Percentiles rank a stretch among this genome's conserved stretches.
Evolutionary conservation across 2,888 invertebrate species (phyloP).

Genomic region (Gari tellinella): DNA sequence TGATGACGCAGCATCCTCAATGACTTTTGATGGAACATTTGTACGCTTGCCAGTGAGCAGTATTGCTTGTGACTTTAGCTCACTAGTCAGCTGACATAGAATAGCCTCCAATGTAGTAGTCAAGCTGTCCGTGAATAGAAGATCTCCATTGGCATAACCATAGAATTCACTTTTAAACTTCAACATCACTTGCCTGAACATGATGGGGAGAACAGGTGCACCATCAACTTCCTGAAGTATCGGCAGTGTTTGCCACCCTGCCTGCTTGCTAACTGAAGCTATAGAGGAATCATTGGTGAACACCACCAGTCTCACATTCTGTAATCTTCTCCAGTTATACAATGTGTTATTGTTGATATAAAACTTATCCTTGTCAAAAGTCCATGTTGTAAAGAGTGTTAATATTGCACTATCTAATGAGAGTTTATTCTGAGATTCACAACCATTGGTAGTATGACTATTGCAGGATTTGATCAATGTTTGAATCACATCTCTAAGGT

Average conservation of each 20-base stretch:
- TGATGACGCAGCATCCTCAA: constrained; percentile 11
- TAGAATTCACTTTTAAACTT: constrained; percentile 47
- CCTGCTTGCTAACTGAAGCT: constrained; percentile 31
- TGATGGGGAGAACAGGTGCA: constrained; percentile 41
- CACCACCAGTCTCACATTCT: constrained; percentile 47
- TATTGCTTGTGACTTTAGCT: constrained; percentile 10
- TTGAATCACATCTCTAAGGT: too few species aligned
- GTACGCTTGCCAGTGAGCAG: constrained; percentile 48
- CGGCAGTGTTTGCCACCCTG: constrained; percentile 38
- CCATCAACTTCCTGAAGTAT: constrained; percentile 26
- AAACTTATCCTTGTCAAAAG: constrained; percentile 55
- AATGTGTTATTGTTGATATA: constrained; percentile 52
- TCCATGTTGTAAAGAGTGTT: constrained; percentile 57
- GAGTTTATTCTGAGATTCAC: too few species aligned
- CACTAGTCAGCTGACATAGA: constrained; percentile 26
- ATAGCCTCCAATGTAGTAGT: constrained; percentile 35
- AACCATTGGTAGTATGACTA: too few species aligned
- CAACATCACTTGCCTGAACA: constrained; percentile 39
- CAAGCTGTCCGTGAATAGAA: constrained; percentile 51
- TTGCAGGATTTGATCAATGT: too few species aligned
- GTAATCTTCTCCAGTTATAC: constrained; percentile 45
- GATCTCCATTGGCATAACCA: constrained; percentile 54
- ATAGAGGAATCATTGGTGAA: constrained; percentile 45
- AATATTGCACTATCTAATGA: constrained; percentile 9
- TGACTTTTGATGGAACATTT: constrained; percentile 37